These are phyloP conservation scores for Cylindroiulus punctatus DNA, from an alignment of 2,888 invertebrate species.

Conservation along the genomic window DNA sequence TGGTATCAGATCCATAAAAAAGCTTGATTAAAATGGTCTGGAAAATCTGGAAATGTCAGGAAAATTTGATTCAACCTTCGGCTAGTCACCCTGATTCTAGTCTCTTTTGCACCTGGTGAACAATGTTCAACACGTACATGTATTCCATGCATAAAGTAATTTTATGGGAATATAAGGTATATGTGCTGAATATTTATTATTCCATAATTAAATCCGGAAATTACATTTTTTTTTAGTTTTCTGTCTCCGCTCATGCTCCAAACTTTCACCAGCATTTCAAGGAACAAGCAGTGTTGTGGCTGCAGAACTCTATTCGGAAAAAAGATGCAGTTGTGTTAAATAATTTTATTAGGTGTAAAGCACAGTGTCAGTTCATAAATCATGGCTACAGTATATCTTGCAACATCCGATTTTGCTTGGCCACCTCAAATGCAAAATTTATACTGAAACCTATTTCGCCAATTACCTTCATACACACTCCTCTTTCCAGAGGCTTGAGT, in stretches of 20 bases:
- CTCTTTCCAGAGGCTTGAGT: conserved; percentile 53
- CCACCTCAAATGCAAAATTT: conserved; percentile 23
- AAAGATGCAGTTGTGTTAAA: conserved; percentile 9
- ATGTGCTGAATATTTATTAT: neutral
- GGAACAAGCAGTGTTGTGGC: neutral
- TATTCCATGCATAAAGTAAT: too few species aligned
- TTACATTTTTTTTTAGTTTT: neutral
- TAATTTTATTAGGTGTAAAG: conserved; percentile 34
- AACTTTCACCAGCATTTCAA: neutral
- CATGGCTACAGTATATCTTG: neutral
- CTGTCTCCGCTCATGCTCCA: neutral
- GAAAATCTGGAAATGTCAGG: too few species aligned
- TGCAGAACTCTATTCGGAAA: neutral
- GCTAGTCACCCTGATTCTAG: too few species aligned
- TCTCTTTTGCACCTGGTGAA: too few species aligned
- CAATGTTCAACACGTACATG: too few species aligned
- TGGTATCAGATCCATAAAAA: too few species aligned
- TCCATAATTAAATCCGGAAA: neutral
- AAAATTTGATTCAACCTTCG: too few species aligned
- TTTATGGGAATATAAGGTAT: neutral
- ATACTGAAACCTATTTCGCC: conserved; percentile 26
- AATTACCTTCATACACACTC: conserved; percentile 51
- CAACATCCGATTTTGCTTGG: conserved; percentile 19
- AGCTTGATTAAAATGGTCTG: too few species aligned
- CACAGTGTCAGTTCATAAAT: conserved; percentile 43